These are phyloP conservation scores for Pasiphila rectangulata DNA, from an alignment of 2,888 invertebrate species.

Conservation along the genomic window DNA sequence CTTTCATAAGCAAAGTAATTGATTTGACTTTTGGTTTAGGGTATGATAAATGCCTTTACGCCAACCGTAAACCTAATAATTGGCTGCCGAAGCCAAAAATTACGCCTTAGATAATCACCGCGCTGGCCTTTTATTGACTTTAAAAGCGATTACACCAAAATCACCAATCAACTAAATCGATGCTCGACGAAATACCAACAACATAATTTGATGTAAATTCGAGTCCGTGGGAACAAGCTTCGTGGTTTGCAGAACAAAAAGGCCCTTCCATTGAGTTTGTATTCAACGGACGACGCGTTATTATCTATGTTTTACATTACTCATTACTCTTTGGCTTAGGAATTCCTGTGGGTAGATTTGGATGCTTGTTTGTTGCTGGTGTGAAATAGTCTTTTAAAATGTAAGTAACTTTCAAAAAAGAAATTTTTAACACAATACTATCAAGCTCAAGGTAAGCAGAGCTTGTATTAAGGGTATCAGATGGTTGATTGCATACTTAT, in stretches of 20 bases:
- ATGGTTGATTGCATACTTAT: too few species aligned
- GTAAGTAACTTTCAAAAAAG: too few species aligned
- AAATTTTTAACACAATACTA: too few species aligned
- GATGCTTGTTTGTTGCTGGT: neutral
- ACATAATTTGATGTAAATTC: constrained; percentile 40
- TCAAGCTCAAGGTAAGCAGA: too few species aligned
- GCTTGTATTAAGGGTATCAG: too few species aligned
- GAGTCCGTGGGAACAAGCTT: constrained; percentile 48
- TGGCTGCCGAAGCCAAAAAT: neutral
- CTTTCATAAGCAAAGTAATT: too few species aligned
- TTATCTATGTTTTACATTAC: constrained; percentile 17
- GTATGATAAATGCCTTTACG: too few species aligned
- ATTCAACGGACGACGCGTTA: constrained; percentile 17
- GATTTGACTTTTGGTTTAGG: too few species aligned
- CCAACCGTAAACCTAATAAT: neutral
- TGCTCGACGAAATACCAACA: constrained; percentile 31
- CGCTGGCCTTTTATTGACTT: constrained; percentile 16
- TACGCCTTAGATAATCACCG: constrained; percentile 4
- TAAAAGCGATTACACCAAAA: constrained; percentile 23
- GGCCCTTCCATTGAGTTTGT: constrained; percentile 41
- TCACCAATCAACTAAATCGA: constrained; percentile 31
- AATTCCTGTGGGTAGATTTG: constrained; percentile 3
- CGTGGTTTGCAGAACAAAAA: constrained; percentile 42
- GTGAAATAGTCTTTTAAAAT: too few species aligned
- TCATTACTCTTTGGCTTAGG: constrained; percentile 12